Percentiles rank a stretch among this genome's conserved stretches.
phyloP scores from a whole-genome alignment of 2,113 vertebrate species.

The Falco punctatus region DNA sequence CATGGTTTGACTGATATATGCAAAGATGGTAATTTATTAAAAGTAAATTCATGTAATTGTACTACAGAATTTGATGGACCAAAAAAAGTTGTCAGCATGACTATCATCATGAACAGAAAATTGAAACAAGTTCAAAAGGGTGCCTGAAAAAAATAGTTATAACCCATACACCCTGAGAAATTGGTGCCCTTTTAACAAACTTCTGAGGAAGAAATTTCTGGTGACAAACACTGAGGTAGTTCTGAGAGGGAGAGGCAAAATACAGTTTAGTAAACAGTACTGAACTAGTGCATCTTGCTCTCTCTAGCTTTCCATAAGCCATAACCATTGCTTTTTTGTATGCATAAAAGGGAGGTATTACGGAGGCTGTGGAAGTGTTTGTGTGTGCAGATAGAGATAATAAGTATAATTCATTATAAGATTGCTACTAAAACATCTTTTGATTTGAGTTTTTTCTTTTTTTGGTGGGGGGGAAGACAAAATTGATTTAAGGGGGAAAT shows the following conservation, averaged over 20 bases:
- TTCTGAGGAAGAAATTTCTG: constrained; percentile 17
- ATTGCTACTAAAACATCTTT: not conserved
- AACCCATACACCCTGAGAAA: constrained; percentile 10
- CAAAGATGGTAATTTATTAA: constrained; percentile 98
- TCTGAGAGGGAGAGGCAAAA: constrained; percentile 21
- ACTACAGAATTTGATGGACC: constrained; percentile 91
- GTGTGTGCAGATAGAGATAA: not conserved
- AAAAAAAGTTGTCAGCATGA: constrained; percentile 93
- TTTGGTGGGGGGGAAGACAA: not conserved
- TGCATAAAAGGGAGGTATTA: not conserved
- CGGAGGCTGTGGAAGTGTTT: not conserved
- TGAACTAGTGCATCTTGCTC: not conserved
- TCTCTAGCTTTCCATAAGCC: not conserved
- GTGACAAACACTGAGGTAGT: constrained; percentile 1
- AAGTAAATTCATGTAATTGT: constrained; percentile 96
- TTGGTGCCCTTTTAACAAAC: not conserved
- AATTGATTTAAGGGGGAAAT: not conserved
- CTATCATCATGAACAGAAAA: constrained; percentile 86
- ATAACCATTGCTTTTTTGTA: not conserved
- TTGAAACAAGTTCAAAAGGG: constrained; percentile 71
- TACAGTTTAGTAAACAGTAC: not conserved
- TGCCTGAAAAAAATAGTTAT: constrained; percentile 26
- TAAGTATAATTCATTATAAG: not conserved
- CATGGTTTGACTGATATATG: constrained; percentile 96
- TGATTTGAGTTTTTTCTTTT: not conserved